Conservation (phyloP, 2,113 vertebrate genomes). For the Gasterosteus aculeatus region DNA sequence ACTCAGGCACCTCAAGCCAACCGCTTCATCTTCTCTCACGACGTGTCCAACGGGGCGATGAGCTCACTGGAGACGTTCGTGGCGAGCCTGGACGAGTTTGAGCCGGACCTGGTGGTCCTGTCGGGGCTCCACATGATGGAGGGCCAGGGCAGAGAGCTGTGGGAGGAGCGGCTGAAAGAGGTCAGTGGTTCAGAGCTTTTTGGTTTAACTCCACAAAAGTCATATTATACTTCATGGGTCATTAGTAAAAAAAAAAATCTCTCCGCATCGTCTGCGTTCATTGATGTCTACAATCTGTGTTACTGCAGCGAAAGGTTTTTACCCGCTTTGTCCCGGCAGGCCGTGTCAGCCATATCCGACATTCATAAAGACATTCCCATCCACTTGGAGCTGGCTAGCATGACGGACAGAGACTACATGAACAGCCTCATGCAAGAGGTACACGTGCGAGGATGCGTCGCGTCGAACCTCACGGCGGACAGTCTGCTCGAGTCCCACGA, state of each 20-base stretch:
- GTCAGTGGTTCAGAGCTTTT: constrained; percentile 62
- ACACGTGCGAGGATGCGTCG: constrained; percentile 62
- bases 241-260: not conserved
- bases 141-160: constrained; percentile 87
- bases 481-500: constrained; percentile 8
- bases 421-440: constrained; percentile 93
- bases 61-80: constrained; percentile 91
- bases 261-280: not conserved
- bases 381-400: constrained; percentile 96
- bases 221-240: not conserved
- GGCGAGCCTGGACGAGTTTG: constrained; percentile 93
- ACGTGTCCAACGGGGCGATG: constrained; percentile 92
- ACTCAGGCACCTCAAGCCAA: constrained; percentile 90
- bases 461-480: not conserved
- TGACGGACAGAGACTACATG: constrained; percentile 95
- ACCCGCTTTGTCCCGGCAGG: constrained; percentile 73
- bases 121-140: constrained; percentile 99
- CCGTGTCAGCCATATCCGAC: constrained; percentile 86
- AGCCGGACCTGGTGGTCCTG: constrained; percentile 93
- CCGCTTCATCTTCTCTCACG: constrained; percentile 99
- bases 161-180: constrained; percentile 89
- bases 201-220: not conserved
- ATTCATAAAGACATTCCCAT: constrained; percentile 88
- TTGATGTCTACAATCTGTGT: not conserved
- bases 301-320: not conserved